These are phyloP conservation scores for Sogatella furcifera DNA, from an alignment of 1,140 invertebrate species.

Conservation along the genomic window DNA sequence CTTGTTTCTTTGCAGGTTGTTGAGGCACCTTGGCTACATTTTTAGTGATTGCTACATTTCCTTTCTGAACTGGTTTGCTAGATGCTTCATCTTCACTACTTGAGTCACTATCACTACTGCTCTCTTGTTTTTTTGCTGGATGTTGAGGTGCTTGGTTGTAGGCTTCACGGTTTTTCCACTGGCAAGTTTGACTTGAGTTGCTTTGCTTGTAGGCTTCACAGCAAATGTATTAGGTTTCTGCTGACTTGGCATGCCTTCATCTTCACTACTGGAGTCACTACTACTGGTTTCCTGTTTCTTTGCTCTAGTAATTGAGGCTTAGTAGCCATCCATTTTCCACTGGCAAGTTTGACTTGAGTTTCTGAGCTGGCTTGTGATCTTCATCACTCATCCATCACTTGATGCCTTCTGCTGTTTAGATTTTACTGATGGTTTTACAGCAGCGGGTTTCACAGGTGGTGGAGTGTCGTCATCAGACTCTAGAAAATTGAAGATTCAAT, in stretches of 20 bases:
- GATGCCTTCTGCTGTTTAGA: background rate
- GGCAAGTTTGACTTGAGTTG: too few species aligned
- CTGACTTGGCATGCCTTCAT: background rate
- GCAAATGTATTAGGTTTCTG: too few species aligned
- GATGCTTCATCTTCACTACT: slow-evolving; percentile 20
- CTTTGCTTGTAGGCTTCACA: background rate
- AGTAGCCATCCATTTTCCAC: background rate
- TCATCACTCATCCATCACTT: slow-evolving; percentile 7
- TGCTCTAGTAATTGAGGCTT: slow-evolving; percentile 1
- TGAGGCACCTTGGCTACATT: background rate
- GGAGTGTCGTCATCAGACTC: slow-evolving; percentile 17
- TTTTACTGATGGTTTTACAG: background rate
- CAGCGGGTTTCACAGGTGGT: slow-evolving; percentile 10
- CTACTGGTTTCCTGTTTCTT: slow-evolving; percentile 11
- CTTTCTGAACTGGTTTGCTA: slow-evolving; percentile 11
- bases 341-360: too few species aligned
- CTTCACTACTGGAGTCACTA: slow-evolving; percentile 2
- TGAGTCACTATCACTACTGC: slow-evolving; percentile 8
- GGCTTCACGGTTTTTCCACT: background rate
- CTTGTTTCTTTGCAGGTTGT: slow-evolving; percentile 10
- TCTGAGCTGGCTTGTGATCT: background rate
- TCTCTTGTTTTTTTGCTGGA: slow-evolving; percentile 11
- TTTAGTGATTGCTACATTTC: slow-evolving; percentile 3
- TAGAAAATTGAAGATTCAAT: too few species aligned
- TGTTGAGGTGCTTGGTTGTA: background rate